Evolutionary conservation across 2,888 invertebrate genomes (phyloP).

Genomic region (Philereme vetulata): DNA sequence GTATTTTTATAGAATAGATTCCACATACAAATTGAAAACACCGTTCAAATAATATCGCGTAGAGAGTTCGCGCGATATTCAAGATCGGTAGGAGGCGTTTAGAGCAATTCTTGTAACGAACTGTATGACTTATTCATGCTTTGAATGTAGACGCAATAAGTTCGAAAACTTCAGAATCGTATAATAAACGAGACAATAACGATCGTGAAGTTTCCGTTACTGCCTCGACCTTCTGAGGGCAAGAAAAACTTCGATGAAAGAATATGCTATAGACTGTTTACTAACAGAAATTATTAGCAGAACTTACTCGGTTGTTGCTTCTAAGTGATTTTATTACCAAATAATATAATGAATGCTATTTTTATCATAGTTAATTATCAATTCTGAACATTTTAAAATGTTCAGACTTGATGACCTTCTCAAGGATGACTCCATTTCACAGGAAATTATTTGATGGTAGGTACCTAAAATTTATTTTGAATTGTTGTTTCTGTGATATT

Average conservation of each 20-base stretch:
- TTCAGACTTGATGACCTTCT: too few species aligned
- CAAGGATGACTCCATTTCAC: too few species aligned
- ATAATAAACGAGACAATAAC: constrained; percentile 75
- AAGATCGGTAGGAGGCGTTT: constrained; percentile 53
- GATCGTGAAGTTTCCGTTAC: constrained; percentile 45
- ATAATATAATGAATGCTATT: too few species aligned
- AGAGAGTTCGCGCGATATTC: constrained; percentile 40
- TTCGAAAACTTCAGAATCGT: constrained; percentile 65
- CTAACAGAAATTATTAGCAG: too few species aligned
- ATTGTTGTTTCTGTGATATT: too few species aligned
- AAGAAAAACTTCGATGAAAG: constrained; percentile 3
- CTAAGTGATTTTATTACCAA: too few species aligned
- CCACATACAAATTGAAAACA: constrained; percentile 4
- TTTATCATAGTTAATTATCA: too few species aligned
- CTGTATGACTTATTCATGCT: constrained; percentile 78
- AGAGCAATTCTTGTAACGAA: constrained; percentile 77
- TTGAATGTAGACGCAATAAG: constrained; percentile 72
- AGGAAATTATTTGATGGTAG: too few species aligned
- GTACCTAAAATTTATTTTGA: too few species aligned
- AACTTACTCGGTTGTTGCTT: too few species aligned
- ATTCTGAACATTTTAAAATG: too few species aligned
- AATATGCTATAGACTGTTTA: background rate
- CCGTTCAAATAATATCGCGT: constrained; percentile 15
- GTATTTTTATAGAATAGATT: too few species aligned
- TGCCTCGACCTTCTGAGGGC: constrained; percentile 25